Evolutionary conservation across 2,113 vertebrate species (phyloP), one percentile per base, ranked within the genome.

Genomic region (Tupaia chinensis): DNA sequence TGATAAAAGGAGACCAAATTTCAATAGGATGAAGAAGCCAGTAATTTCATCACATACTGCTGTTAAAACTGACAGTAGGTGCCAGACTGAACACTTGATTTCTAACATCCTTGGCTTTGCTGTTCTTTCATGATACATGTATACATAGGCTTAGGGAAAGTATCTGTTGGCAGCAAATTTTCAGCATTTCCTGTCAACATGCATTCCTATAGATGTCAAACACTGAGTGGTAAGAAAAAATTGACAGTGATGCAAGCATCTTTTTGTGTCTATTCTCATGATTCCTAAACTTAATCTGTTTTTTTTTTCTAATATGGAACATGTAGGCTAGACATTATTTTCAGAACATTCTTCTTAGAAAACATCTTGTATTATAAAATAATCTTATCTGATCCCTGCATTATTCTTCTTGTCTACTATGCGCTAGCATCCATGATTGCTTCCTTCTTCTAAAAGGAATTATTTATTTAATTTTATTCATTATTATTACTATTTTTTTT

Each of bases 121-220:
- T 81, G 10, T 76, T 93, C 19, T 87, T 81, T 87, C 15, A 14
- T 73, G 32, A 15, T 89, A 93, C 14, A 2, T 90, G 4, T 34
- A 93, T 80, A 23, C 34, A 16, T 20, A 77, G n/a, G 60, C 4
- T 66, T 1, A 94, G 53, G 3, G 16, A 90, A 76, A 70, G 9
- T 79, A 65, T 76, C n/a, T 9, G 0, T 25, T 94, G n/a, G 29
- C 80, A 95, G 34, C 54, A 96, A 91, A 91, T 91, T 60, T 81
- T 81, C 14, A 93, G 19, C 13, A 44, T 87, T 58, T 92, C 13
- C 27, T 22, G 6, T 92, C 29, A 90, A 81, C 70, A 60, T 14
- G 12, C 44, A 72, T 90, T 79, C 6, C 23, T 95, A n/a, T 58
- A 90, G 79, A 76, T 90, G 19, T 69, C 44, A 54, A 78, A 76